Evolutionary conservation across 2,888 invertebrate genomes (phyloP).

Genomic region (Thera obeliscata): DNA sequence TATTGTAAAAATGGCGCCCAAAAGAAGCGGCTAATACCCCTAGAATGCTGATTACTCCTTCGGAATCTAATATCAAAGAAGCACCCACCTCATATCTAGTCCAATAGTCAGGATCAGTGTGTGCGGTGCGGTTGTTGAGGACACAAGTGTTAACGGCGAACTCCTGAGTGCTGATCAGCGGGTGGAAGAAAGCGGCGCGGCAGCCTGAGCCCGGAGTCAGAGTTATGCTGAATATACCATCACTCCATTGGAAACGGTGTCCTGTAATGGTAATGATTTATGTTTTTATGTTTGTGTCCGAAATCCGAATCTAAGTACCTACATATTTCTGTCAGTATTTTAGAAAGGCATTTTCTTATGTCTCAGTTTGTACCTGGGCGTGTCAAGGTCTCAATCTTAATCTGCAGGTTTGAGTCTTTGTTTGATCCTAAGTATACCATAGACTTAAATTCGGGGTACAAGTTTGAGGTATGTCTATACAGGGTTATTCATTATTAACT

Average conservation of each 20-base stretch:
- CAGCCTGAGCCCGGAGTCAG: constrained; percentile 80
- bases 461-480: too few relatives aligned
- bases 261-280: constrained; percentile 60
- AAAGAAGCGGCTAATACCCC: too few relatives aligned
- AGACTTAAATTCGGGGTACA: too few relatives aligned
- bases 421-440: too few relatives aligned
- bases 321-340: too few relatives aligned
- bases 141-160: constrained; percentile 88
- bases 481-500: too few relatives aligned
- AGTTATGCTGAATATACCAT: constrained; percentile 90
- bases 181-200: constrained; percentile 89
- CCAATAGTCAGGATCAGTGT: constrained; percentile 54
- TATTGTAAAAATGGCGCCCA: too few relatives aligned
- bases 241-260: constrained; percentile 90
- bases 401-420: too few relatives aligned
- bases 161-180: constrained; percentile 89
- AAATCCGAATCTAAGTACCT: too few relatives aligned
- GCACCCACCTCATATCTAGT: constrained; percentile 54
- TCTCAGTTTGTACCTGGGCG: too few relatives aligned
- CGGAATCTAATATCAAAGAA: background rate
- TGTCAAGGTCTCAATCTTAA: too few relatives aligned
- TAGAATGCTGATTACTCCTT: background rate
- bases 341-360: too few relatives aligned
- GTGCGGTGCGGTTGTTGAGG: constrained; percentile 71
- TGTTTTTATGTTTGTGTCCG: background rate